phyloP scores from a whole-genome alignment of 2,888 invertebrate genomes.

The Odiellus spinosus region DNA sequence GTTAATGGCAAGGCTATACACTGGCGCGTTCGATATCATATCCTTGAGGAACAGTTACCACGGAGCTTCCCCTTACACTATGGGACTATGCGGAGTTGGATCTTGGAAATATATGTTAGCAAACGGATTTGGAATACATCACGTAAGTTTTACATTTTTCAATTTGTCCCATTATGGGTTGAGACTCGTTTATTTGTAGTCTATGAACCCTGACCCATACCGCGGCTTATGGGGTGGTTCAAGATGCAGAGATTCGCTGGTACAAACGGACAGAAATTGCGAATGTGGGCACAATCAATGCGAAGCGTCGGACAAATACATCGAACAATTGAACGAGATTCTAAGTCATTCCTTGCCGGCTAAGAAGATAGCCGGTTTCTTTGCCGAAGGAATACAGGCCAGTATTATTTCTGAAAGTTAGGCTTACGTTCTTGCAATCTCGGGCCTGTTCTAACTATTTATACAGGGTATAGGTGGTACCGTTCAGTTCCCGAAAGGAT shows the following conservation, averaged over 20 bases:
- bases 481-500: slow-evolving; percentile 80
- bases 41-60: slow-evolving; percentile 77
- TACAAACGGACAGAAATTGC: slow-evolving; percentile 46
- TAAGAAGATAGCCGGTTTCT: slow-evolving; percentile 66
- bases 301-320: slow-evolving; percentile 57
- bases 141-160: slow-evolving; percentile 43
- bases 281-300: slow-evolving; percentile 46
- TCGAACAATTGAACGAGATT: slow-evolving; percentile 62
- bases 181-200: slow-evolving; percentile 35
- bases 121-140: slow-evolving; percentile 54
- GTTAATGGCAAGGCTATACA: slow-evolving; percentile 67
- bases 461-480: slow-evolving; percentile 71
- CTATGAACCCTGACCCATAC: slow-evolving; percentile 82
- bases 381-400: slow-evolving; percentile 83
- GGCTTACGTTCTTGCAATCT: neutral
- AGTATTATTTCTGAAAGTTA: slow-evolving; percentile 11
- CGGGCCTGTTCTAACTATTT: slow-evolving; percentile 3
- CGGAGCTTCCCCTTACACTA: slow-evolving; percentile 68
- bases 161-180: neutral
- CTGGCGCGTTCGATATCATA: slow-evolving; percentile 66
- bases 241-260: slow-evolving; percentile 68
- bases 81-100: slow-evolving; percentile 62
- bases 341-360: slow-evolving; percentile 61
- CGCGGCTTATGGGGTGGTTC: slow-evolving; percentile 78
- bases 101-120: slow-evolving; percentile 62